These are phyloP conservation scores for Euzetes globulus DNA, from an alignment of 2,888 invertebrate species.

Conservation along the genomic window DNA sequence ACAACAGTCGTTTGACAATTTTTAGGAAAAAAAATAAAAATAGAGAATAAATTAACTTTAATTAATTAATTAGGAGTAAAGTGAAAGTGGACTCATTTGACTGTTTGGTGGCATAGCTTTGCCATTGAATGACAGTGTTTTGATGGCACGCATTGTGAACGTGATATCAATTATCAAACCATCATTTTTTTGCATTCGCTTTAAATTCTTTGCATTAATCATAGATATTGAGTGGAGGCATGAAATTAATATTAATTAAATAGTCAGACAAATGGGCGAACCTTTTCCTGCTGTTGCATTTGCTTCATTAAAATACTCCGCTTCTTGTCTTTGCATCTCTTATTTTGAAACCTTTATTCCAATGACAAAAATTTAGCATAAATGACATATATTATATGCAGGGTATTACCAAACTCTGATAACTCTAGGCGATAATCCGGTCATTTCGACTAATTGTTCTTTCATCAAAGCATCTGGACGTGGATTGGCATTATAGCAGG, in stretches of 20 bases:
- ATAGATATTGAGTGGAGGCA: background rate
- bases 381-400: too few relatives aligned
- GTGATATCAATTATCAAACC: background rate
- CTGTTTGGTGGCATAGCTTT: background rate
- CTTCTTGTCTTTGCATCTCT: constrained; percentile 95
- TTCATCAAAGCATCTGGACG: constrained; percentile 98
- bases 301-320: constrained; percentile 92
- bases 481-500: constrained; percentile 95
- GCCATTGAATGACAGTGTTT: background rate
- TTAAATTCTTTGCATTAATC: background rate
- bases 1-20: too few relatives aligned
- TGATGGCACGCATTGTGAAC: background rate
- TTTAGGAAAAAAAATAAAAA: too few relatives aligned
- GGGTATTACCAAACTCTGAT: constrained; percentile 78
- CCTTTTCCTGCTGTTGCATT: constrained; percentile 97
- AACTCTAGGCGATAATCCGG: constrained; percentile 89
- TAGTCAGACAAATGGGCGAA: constrained; percentile 49
- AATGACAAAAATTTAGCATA: background rate
- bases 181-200: background rate
- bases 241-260: background rate
- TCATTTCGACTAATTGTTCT: constrained; percentile 98
- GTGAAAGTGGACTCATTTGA: too few relatives aligned
- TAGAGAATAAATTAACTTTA: too few relatives aligned
- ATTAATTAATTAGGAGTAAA: too few relatives aligned
- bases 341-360: constrained; percentile 61